Conservation (phyloP, 2,888 invertebrate species). For the Fragum fragum region DNA sequence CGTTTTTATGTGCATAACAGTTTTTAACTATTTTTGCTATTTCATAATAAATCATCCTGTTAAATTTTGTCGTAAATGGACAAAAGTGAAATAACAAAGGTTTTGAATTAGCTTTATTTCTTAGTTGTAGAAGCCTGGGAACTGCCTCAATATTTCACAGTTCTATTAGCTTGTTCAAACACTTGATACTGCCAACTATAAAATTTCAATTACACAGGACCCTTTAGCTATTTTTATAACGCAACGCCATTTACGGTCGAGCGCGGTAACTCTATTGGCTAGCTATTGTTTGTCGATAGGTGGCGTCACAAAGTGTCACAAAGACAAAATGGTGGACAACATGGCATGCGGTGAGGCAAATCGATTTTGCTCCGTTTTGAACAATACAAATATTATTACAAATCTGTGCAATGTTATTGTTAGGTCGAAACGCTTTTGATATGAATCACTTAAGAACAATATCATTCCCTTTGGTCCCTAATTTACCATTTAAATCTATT, state of each 20-base stretch:
- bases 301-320: constrained; percentile 28
- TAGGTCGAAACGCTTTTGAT: constrained; percentile 9
- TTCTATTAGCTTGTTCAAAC: constrained; percentile 22
- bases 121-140: constrained; percentile 8
- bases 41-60: too few relatives aligned
- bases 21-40: too few relatives aligned
- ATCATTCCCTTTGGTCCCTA: neutral
- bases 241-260: constrained; percentile 26
- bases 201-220: constrained; percentile 20
- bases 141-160: constrained; percentile 3
- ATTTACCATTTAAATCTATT: too few relatives aligned
- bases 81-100: neutral
- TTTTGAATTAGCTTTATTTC: neutral
- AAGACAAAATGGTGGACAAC: constrained; percentile 29
- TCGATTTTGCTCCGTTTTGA: constrained; percentile 41
- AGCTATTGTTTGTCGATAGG: constrained; percentile 19
- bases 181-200: constrained; percentile 27
- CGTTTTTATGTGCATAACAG: too few relatives aligned
- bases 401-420: constrained; percentile 39
- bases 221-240: constrained; percentile 28
- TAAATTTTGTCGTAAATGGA: too few relatives aligned
- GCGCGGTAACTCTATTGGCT: constrained; percentile 23
- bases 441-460: constrained; percentile 10
- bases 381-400: constrained; percentile 46
- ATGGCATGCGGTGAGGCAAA: constrained; percentile 44